These are phyloP conservation scores for Bombyx mandarina DNA, from an alignment of 1,140 invertebrate species.

Conservation along the genomic window DNA sequence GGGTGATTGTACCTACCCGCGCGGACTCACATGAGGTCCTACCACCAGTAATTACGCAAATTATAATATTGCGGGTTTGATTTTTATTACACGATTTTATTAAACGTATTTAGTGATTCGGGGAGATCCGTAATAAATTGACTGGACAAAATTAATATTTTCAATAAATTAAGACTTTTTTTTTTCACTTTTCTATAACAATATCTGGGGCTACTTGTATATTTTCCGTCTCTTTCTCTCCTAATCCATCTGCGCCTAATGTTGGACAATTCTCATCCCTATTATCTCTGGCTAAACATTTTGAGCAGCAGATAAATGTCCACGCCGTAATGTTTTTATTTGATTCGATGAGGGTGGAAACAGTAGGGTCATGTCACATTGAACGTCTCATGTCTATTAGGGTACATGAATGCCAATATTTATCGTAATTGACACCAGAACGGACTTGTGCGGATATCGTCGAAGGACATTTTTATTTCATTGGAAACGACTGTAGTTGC, in stretches of 20 bases:
- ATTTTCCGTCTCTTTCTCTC: too few species aligned
- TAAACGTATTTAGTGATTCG: neutral
- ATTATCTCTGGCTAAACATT: constrained; percentile 8
- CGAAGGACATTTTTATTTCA: neutral
- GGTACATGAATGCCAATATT: constrained; percentile 25
- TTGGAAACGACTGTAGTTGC: neutral
- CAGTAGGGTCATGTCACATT: constrained; percentile 39
- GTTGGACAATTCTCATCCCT: neutral
- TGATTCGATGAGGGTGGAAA: constrained; percentile 35
- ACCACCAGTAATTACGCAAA: too few species aligned
- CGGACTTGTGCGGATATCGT: constrained; percentile 13
- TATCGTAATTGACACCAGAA: constrained; percentile 20
- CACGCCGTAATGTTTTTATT: constrained; percentile 42
- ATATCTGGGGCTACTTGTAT: too few species aligned
- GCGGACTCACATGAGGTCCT: too few species aligned
- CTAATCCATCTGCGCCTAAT: too few species aligned
- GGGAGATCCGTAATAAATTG: too few species aligned
- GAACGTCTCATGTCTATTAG: constrained; percentile 43
- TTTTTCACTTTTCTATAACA: too few species aligned
- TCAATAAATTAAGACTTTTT: too few species aligned
- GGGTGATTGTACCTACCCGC: too few species aligned
- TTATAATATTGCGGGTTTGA: too few species aligned
- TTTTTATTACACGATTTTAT: too few species aligned
- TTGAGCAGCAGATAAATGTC: constrained; percentile 15
- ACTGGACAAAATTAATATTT: too few species aligned